Evolutionary conservation across 2,797 vertebrate genomes (phyloP).

Genomic region (Aratinga solstitialis): DNA sequence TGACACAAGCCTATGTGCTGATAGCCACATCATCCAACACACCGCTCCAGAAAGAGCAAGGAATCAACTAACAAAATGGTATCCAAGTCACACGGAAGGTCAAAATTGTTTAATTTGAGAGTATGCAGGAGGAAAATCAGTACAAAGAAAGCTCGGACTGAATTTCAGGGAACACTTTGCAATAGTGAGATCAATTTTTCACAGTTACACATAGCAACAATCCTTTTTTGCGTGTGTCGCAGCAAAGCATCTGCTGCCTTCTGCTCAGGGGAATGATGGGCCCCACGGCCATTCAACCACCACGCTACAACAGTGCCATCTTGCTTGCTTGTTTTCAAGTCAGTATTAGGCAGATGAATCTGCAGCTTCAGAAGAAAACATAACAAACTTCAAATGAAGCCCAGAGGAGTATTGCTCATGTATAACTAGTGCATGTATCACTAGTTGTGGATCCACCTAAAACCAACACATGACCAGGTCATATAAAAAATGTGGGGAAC

Average conservation of each 20-base stretch:
- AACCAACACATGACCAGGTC: neutral
- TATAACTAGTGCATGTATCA: accelerated
- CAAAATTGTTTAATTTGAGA: neutral
- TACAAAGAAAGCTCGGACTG: neutral
- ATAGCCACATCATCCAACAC: neutral
- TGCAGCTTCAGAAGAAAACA: neutral
- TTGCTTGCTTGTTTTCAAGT: neutral
- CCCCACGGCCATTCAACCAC: accelerated
- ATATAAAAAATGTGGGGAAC: neutral
- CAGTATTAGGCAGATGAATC: accelerated
- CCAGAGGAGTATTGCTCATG: neutral
- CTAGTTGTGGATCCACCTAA: neutral
- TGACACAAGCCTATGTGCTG: neutral
- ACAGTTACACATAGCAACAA: accelerated
- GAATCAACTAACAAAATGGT: neutral
- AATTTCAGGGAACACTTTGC: neutral
- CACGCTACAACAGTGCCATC: neutral
- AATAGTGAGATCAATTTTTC: neutral
- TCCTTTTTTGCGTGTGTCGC: neutral
- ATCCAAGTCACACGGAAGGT: neutral
- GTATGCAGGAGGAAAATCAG: neutral
- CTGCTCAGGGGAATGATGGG: neutral
- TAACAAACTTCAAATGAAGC: neutral
- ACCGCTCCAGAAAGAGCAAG: neutral
- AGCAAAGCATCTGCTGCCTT: neutral